Base-by-base conservation (phyloP, 2,888 invertebrate species). In the Orthonevra nobilis region DNA sequence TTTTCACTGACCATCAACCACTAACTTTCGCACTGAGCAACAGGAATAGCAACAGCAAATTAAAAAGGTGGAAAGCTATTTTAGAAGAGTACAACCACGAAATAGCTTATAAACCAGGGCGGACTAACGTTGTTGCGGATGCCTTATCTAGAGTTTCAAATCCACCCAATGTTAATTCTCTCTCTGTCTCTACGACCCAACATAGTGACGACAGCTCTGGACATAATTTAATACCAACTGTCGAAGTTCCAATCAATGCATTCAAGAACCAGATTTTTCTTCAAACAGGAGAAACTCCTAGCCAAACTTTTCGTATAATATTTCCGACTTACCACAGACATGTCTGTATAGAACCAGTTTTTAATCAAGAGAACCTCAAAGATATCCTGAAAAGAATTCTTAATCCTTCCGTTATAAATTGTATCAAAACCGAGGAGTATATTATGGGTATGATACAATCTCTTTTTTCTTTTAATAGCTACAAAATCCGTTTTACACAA, bases 361-460 rank as follows among this genome's bases (percentile, higher is more conserved):
- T n/a, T n/a, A n/a, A n/a, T n/a, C n/a, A n/a, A n/a, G n/a, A n/a
- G n/a, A n/a, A n/a, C n/a, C n/a, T n/a, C 70, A 44, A 63, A 15
- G 3, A 46, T 1, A 54, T 77, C n/a, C 20, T 70, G 6, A 70
- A 61, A 30, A 66, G 17, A 64, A 50, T 64, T 15, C 38, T 79
- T 1, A 81, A 68, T 20, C 74, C 63, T 2, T 42, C 48, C 2
- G 38, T 70, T 2, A 32, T 68, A 2, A 79, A 68, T 30, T 30
- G 66, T 12, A 38, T 81, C 1, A 38, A 30, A 14, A 63, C 82
- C 4, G 10, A 46, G 10, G 81, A 75, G 32, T 5, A 4, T 2
- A 32, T 58, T 1, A 66, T 79, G 48, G 73, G 66, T 5, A 68
- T 36, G 46, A 63, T 81, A 1, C 75, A 74, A n/a, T n/a, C 54